A percentile compares a stretch with the other conserved stretches of the same genome.
Evolutionary conservation across 2,888 invertebrate species (phyloP).

Genomic region (Tetheella fluctuosa): DNA sequence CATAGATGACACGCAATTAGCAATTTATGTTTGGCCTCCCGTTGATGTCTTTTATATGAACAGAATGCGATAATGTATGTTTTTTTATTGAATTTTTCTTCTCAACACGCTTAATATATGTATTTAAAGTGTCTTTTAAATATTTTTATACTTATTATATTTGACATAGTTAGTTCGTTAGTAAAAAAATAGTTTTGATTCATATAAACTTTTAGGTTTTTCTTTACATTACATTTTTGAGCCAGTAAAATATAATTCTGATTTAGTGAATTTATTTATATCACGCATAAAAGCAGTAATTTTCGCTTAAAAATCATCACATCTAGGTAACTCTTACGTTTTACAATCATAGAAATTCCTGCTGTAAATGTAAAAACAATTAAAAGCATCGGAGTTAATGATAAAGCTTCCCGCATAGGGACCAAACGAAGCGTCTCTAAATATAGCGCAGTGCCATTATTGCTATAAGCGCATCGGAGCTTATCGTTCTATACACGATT

Average conservation of each 20-base stretch:
- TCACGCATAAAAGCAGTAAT: neutral
- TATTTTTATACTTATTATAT: no score
- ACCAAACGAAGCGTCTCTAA: slow-evolving; percentile 69
- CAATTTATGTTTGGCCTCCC: slow-evolving; percentile 15
- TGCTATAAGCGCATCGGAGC: slow-evolving; percentile 70
- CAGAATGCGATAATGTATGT: neutral
- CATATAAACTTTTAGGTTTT: no score
- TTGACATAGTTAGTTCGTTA: no score
- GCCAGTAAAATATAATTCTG: no score
- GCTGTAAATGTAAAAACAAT: slow-evolving; percentile 27
- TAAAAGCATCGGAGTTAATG: slow-evolving; percentile 46
- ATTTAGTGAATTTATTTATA: no score
- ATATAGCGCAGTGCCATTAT: slow-evolving; percentile 67
- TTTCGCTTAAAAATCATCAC: neutral
- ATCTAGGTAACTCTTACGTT: neutral
- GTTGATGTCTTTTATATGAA: slow-evolving; percentile 44
- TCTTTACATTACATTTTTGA: no score
- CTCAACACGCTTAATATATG: no score
- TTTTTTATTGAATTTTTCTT: neutral
- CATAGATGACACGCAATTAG: neutral
- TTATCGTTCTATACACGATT: slow-evolving; percentile 73
- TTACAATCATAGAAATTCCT: slow-evolving; percentile 1
- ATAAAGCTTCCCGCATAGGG: slow-evolving; percentile 45
- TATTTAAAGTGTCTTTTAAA: no score
- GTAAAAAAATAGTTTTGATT: no score